Evolutionary conservation across 2,797 vertebrate species (phyloP).

Genomic region (Melanotaenia parkinsoni): DNA sequence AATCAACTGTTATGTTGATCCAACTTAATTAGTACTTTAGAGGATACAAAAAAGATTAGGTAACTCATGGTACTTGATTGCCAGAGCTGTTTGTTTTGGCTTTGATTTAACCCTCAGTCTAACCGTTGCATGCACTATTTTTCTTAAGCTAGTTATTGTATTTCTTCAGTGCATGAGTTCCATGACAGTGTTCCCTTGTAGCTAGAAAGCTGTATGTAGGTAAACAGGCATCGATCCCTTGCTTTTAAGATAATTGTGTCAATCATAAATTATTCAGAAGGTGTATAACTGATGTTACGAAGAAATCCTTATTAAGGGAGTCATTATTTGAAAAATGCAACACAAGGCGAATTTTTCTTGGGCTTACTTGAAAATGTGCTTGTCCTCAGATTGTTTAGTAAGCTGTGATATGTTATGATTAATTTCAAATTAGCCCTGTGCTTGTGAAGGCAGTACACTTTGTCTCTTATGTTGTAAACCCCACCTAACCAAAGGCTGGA

Average conservation of each 20-base stretch:
- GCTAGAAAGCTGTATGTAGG: constrained; percentile 1
- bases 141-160: constrained; percentile 1
- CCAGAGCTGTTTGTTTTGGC: constrained; percentile 58
- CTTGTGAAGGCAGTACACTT: constrained; percentile 59
- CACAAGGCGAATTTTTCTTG: constrained; percentile 19
- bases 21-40: constrained; percentile 79
- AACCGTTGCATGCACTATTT: neutral
- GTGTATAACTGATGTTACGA: constrained; percentile 7
- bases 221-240: constrained; percentile 5
- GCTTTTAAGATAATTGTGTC: constrained; percentile 35
- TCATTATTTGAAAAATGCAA: constrained; percentile 7
- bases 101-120: constrained; percentile 49
- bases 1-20: constrained; percentile 78
- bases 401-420: constrained; percentile 55
- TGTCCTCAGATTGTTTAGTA: constrained; percentile 24
- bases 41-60: constrained; percentile 74
- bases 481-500: constrained; percentile 49
- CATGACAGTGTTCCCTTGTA: constrained; percentile 3
- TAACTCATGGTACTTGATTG: constrained; percentile 62
- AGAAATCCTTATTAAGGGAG: constrained; percentile 18
- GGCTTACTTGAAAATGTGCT: constrained; percentile 30
- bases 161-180: constrained; percentile 6
- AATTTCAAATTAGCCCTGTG: constrained; percentile 53
- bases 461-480: constrained; percentile 56
- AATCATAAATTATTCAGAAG: constrained; percentile 25